Evolutionary conservation across 2,888 invertebrate genomes (phyloP), one percentile per base, ranked within the genome.

Genomic region (Thysanoteuthis rhombus): DNA sequence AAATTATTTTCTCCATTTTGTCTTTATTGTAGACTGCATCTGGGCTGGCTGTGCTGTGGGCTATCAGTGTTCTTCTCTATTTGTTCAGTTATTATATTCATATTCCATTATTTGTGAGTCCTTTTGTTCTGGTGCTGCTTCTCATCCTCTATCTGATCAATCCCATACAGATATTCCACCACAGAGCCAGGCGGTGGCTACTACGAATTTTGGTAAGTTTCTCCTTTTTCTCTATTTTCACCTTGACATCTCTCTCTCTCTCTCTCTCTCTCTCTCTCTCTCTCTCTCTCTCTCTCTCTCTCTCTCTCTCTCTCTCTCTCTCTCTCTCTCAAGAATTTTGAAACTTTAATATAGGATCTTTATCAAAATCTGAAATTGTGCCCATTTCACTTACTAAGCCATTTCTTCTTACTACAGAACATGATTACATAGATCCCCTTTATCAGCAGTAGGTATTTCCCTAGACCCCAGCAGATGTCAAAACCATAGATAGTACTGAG

Each of bases 101-200:
- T 96, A 98, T 99, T 97, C 99, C 99, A 19, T 98, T 99, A 0
- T 99, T 99, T 96, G 98, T 98, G 32, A 99, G 99, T 97, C 99
- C 99, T 0, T 97, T 99, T 93, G 98, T 98, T 1, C 97, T 99
- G 93, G 97, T 97, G 93, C 97, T 98, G 32, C 98, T 99, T 98
- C 97, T 98, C 96, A 95, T 98, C 93, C 97, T 98, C 36, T 99
- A 99, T 96, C 97, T 99, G 39, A 97, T 99, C 95, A 99, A 99
- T 97, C 99, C 99, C 0, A 98, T 99, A 93, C 98, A 98, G 96
- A 98, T 99, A 93, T 98, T 99, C 96, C 98, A 99, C 95, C 98
- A 99, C 96, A 98, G 99, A 97, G 99, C 99, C 0, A 97, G 99
- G 94, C 99, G 99, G 97, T 99, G 99, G 99, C 98, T 99, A 42